Conservation (phyloP, 1,140 invertebrate species). For the Episyrphus balteatus region DNA sequence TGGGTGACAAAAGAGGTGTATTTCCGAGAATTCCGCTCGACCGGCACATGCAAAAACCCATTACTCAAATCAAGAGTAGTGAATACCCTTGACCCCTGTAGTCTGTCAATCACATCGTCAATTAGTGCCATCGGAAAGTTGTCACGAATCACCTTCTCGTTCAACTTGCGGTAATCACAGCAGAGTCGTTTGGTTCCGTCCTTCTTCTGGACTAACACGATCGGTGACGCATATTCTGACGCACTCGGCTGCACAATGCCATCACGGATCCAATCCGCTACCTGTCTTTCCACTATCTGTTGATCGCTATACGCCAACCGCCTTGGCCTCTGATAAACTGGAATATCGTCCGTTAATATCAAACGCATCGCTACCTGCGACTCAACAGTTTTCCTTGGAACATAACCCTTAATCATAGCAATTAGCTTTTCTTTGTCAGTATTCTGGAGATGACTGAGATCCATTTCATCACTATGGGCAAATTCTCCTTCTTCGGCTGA, state of each 20-base stretch:
- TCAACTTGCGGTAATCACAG: constrained; percentile 16
- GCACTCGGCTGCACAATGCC: constrained; percentile 21
- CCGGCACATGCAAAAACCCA: constrained; percentile 28
- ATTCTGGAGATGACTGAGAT: no score
- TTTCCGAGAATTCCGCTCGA: constrained; percentile 23
- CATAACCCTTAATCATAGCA: neutral
- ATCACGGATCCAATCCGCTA: constrained; percentile 21
- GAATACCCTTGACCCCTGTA: constrained; percentile 24
- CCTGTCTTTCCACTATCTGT: constrained; percentile 16
- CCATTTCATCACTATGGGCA: no score
- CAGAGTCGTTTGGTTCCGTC: constrained; percentile 11
- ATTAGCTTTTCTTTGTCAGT: no score
- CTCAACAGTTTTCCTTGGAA: neutral
- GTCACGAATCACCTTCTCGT: constrained; percentile 5
- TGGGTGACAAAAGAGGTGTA: constrained; percentile 34
- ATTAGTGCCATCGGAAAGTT: constrained; percentile 18
- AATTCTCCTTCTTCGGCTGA: no score
- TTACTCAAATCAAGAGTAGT: constrained; percentile 38
- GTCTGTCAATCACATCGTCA: constrained; percentile 4
- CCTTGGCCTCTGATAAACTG: constrained; percentile 19
- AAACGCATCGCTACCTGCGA: constrained; percentile 9
- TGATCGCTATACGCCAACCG: constrained; percentile 22
- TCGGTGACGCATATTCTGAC: constrained; percentile 14
- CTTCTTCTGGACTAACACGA: constrained; percentile 17
- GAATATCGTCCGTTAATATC: constrained; percentile 12